Conservation (phyloP, 2,113 vertebrate species). For the Gulo gulo region DNA sequence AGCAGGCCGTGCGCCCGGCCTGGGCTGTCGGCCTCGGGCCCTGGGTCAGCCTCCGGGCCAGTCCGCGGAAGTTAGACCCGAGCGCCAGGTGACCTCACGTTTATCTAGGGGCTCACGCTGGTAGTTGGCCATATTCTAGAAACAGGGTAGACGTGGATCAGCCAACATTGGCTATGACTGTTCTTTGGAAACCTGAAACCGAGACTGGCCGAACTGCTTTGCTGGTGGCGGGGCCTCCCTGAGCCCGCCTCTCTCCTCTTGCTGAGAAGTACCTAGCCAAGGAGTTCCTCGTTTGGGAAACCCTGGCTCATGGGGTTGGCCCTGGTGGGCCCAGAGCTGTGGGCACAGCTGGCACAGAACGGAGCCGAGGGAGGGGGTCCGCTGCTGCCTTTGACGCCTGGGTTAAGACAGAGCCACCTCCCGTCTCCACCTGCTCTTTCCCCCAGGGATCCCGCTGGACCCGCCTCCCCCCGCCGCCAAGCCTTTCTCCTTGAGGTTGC, state of each 20-base stretch:
- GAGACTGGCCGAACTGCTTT: background rate
- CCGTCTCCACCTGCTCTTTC: no score
- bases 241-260: background rate
- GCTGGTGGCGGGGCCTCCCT: no score
- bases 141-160: background rate
- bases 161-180: background rate
- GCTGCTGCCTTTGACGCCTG: background rate
- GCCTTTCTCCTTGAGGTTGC: background rate
- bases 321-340: background rate
- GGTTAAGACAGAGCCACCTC: background rate
- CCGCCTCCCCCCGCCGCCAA: no score
- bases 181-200: background rate
- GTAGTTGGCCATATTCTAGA: background rate
- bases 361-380: background rate
- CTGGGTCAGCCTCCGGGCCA: background rate
- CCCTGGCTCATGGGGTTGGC: background rate
- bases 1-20: background rate
- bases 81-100: background rate
- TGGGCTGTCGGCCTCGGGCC: background rate
- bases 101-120: background rate
- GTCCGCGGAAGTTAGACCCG: background rate
- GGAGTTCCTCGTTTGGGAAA: background rate
- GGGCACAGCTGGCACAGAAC: background rate
- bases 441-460: background rate
- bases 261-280: background rate